Evolutionary conservation across 2,113 vertebrate species (phyloP).

Genomic region (Gymnobelideus leadbeateri): DNA sequence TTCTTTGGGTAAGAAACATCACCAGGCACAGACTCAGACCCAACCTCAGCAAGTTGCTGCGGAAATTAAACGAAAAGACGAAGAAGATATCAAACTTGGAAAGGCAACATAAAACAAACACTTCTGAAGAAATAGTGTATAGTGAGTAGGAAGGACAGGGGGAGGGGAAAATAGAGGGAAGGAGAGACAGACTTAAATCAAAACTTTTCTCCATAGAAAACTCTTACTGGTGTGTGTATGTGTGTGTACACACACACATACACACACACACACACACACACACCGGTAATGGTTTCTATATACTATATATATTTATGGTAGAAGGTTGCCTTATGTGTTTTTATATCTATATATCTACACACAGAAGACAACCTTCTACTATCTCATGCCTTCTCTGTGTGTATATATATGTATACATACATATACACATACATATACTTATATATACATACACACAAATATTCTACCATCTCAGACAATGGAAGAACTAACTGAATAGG

Average conservation of each 20-base stretch:
- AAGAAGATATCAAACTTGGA: not conserved
- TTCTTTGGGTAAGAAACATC: not conserved
- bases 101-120: not conserved
- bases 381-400: not conserved
- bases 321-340: not conserved
- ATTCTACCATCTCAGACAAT: not conserved
- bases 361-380: not conserved
- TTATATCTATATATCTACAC: no score
- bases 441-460: not conserved
- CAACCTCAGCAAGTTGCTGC: not conserved
- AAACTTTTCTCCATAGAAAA: not conserved
- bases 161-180: not conserved
- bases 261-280: no score
- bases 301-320: not conserved
- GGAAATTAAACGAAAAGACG: not conserved
- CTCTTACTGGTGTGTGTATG: not conserved
- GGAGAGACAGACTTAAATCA: not conserved
- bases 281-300: not conserved
- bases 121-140: rapidly evolving
- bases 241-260: no score
- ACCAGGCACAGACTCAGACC: not conserved
- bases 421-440: not conserved
- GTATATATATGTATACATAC: no score
- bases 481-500: not conserved
- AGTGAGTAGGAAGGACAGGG: rapidly evolving